Percentiles rank a stretch among this genome's conserved stretches.
phyloP scores from a whole-genome alignment of 2,888 invertebrate genomes.

The Cepaea hortensis region DNA sequence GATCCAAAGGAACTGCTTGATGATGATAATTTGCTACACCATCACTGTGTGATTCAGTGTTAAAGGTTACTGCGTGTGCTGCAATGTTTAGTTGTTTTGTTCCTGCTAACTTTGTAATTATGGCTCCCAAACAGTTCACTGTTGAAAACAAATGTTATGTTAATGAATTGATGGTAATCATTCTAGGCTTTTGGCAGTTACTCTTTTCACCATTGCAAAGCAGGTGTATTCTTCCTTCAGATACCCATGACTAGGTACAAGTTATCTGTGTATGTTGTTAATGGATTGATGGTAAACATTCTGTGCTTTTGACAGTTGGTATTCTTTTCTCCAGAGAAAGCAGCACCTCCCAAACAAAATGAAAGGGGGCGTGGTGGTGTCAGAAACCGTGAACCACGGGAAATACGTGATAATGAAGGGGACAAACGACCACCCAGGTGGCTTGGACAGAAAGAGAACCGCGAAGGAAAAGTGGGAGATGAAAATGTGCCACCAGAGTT shows the following conservation, averaged over 20 bases:
- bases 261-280: neutral
- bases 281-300: neutral
- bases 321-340: conserved; percentile 30
- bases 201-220: conserved; percentile 22
- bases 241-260: no score
- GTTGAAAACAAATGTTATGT: neutral
- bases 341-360: conserved; percentile 35
- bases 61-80: neutral
- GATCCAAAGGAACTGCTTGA: neutral
- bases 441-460: conserved; percentile 47
- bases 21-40: neutral
- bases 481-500: conserved; percentile 59
- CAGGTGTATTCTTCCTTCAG: neutral
- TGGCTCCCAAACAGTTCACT: no score
- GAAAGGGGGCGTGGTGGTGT: conserved; percentile 34
- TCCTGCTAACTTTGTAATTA: no score
- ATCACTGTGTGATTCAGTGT: neutral
- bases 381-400: conserved; percentile 42
- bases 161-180: neutral
- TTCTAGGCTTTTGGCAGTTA: neutral
- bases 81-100: no score
- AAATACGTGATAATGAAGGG: conserved; percentile 51
- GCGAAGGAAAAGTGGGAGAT: conserved; percentile 54
- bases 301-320: neutral
- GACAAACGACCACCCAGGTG: conserved; percentile 61